A percentile compares a stretch with the other conserved stretches of the same genome.
phyloP scores from a whole-genome alignment of 2,888 invertebrate genomes.

The Zonitis immaculata region DNA sequence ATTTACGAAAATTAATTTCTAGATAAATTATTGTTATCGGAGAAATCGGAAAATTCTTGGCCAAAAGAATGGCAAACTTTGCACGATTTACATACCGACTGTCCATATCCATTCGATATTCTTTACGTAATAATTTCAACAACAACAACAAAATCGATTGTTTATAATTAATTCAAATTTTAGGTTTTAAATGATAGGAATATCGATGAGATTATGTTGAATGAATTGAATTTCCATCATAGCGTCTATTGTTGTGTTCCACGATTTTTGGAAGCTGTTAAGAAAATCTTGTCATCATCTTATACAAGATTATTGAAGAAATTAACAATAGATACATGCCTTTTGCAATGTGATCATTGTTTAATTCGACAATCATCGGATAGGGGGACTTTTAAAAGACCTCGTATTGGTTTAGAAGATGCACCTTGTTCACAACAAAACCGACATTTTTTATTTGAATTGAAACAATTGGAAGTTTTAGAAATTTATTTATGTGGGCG shows the following conservation, averaged over 20 bases:
- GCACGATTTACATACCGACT: no score
- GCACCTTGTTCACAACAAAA: background rate
- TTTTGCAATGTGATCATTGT: background rate
- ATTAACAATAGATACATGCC: background rate
- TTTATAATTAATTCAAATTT: background rate
- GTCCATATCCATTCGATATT: no score
- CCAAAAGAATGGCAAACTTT: no score
- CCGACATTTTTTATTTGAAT: background rate
- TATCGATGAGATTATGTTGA: background rate
- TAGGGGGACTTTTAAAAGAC: background rate
- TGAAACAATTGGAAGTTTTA: background rate
- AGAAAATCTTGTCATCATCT: background rate
- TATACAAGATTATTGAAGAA: background rate
- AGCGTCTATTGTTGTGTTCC: background rate
- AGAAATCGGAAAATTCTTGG: no score
- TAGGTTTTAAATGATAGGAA: background rate
- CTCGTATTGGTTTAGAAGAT: background rate
- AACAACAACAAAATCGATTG: no score
- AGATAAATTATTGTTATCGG: no score
- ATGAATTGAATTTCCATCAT: background rate
- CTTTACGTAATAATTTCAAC: no score
- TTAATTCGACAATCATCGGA: background rate
- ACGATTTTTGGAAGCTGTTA: background rate
- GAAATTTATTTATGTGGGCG: background rate
- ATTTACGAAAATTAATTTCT: no score